Evolutionary conservation across 1,140 invertebrate species (phyloP).

Genomic region (Hormaphis cornu): DNA sequence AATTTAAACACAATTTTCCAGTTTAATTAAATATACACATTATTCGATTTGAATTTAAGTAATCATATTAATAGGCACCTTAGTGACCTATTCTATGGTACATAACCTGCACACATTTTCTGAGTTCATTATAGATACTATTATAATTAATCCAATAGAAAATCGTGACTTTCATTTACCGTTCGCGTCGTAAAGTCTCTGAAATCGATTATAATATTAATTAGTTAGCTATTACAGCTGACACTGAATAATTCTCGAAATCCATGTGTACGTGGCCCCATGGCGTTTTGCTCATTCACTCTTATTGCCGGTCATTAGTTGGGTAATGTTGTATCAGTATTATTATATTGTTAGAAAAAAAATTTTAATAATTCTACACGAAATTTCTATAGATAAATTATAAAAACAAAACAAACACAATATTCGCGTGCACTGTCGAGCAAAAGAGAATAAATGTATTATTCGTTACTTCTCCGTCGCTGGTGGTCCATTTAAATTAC

Average conservation of each 20-base stretch:
- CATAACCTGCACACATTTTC: too few relatives aligned
- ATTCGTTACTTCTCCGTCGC: background rate
- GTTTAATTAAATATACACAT: too few relatives aligned
- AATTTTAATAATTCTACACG: too few relatives aligned
- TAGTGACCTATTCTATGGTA: too few relatives aligned
- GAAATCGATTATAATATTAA: background rate
- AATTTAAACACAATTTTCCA: too few relatives aligned
- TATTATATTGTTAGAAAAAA: too few relatives aligned
- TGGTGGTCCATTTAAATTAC: background rate
- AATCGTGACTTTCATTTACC: background rate
- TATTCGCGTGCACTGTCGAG: background rate
- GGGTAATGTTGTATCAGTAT: too few relatives aligned
- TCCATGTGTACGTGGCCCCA: background rate
- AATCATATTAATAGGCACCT: too few relatives aligned
- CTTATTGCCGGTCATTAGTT: constrained; percentile 10
- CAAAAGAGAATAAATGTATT: background rate
- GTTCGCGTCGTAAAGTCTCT: background rate
- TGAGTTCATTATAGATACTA: background rate
- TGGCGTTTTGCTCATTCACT: background rate
- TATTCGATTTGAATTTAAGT: too few relatives aligned
- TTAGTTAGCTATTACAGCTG: background rate
- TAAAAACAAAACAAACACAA: background rate
- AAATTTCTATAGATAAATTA: background rate
- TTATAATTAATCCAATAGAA: background rate
- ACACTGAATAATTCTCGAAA: background rate